A percentile compares a stretch with the other conserved stretches of the same genome.
phyloP scores from a whole-genome alignment of 2,113 vertebrate genomes.

The Martes martes region DNA sequence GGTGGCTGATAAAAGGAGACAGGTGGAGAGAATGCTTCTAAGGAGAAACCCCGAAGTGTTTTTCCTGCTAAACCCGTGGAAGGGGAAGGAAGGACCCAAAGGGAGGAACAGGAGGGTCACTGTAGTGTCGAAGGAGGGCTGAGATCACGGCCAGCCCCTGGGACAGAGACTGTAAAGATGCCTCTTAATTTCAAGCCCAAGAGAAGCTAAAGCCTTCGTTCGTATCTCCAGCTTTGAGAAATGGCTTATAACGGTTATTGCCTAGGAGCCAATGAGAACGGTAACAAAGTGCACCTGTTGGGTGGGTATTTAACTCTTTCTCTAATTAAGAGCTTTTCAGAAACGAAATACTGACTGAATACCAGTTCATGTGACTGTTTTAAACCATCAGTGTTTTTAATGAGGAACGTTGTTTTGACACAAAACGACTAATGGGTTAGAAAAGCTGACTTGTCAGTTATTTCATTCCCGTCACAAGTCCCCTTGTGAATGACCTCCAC shows the following conservation, averaged over 20 bases:
- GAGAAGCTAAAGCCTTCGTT: background rate
- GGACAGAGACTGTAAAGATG: background rate
- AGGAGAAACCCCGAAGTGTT: background rate
- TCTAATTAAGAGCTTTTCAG: background rate
- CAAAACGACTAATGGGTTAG: background rate
- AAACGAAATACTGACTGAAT: background rate
- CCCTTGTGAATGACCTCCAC: background rate
- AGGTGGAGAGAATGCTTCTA: background rate
- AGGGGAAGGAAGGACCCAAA: background rate
- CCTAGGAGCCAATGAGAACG: background rate
- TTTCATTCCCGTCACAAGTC: background rate
- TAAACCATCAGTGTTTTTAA: background rate
- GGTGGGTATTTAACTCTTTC: background rate
- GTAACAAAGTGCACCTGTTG: background rate
- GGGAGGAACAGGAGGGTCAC: background rate
- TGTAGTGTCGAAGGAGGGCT: background rate
- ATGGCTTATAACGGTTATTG: background rate
- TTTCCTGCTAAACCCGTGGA: background rate
- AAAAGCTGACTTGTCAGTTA: background rate
- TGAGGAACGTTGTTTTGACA: background rate
- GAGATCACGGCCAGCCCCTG: background rate
- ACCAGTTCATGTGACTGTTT: background rate
- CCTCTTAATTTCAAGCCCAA: background rate
- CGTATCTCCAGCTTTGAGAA: background rate
- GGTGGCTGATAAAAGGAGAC: background rate